Base-by-base conservation (phyloP, 2,797 vertebrate genomes). In the Chelmon rostratus region DNA sequence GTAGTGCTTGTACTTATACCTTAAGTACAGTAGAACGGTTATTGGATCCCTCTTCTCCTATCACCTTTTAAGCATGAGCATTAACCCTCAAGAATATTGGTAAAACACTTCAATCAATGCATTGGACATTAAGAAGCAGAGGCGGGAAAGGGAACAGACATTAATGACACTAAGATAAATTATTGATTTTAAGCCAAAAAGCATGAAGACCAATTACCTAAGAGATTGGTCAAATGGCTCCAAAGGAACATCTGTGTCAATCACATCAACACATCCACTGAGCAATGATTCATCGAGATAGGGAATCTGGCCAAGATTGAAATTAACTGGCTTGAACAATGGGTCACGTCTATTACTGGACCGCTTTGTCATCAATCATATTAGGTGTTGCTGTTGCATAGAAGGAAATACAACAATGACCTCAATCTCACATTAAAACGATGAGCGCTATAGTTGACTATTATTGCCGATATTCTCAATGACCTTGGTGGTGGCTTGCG, bases 261-360 rank as follows among this genome's bases (percentile, higher is more conserved):
- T 83, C 84, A 81, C 88, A 87, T 85, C 71, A 81, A 79, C 81
- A 79, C 65, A 68, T 83, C 85, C 81, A 72, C 67, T 64, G 72
- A 85, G 89, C 84, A 85, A 54, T 90, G 82, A 89, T 84, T 90
- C 84, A 88, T 38, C 59, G 75, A 23, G 79, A 86, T 71, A 56
- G 69, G 79, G 81, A 86, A 86, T 82, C 69, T 80, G 61, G 82
- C 88, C 86, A 90, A 88, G 82, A 92, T 59, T 85, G 72, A 91
- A 91, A 91, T 90, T 21, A 91, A 92, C 81, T 73, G 59, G 33
- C 76, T 81, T 65, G 76, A 93, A 91, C 88, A 88, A 86, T 87
- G 84, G 86, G 82, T 91, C 83, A 85, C 44, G 80, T 86, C 87
- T 87, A 81, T 85, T 80, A 89, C 88, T 52, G 63, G 11, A 15